Evolutionary conservation across 2,888 invertebrate species (phyloP), one percentile per base, ranked within the genome.

Genomic region (Xylota segnis): DNA sequence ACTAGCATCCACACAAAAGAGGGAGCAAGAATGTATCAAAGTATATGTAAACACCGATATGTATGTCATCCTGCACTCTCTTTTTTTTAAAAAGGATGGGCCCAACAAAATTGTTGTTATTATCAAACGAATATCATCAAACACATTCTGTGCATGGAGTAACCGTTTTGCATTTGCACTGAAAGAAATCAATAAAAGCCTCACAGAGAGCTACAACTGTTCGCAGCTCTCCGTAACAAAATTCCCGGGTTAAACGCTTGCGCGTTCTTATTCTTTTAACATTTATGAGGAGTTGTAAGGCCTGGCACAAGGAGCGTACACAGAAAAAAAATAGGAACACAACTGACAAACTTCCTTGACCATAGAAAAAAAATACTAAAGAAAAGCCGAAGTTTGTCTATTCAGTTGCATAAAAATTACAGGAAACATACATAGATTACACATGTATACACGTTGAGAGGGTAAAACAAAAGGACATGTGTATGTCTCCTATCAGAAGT

Each of bases 181-280:
- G 59, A 68, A 82, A 77, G 68, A 82, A 86, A 86, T 86, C 87
- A 83, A 87, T 83, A 83, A 74, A 56, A 65, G 52, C 47, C 50
- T 74, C 70, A 16, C 61, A 56, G 66, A 88, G 81, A 77, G 54
- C 59, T 75, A 58, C 58, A 58, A 45, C 75, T 32, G 59, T 45
- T 79, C 50, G 71, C 45, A 82, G 76, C 86, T 83, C 78, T 78
- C 65, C 78, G 52, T 83, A 78, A 87, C 75, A 47, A 90, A 91
- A 91, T 91, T 91, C 92, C 92, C 92, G 92, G 92, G 92, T 66
- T 88, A 92, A 91, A 91, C 92, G 92, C 92, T 90, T 92, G 92
- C 92, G 92, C 91, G 83, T 88, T 91, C 88, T 86, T 88, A 78
- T 87, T 86, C 82, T 75, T 77, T 72, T 77, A 77, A 82, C 76